Conservation (phyloP, 92 coral and sea anemone genomes). For the Siderastrea radians region DNA sequence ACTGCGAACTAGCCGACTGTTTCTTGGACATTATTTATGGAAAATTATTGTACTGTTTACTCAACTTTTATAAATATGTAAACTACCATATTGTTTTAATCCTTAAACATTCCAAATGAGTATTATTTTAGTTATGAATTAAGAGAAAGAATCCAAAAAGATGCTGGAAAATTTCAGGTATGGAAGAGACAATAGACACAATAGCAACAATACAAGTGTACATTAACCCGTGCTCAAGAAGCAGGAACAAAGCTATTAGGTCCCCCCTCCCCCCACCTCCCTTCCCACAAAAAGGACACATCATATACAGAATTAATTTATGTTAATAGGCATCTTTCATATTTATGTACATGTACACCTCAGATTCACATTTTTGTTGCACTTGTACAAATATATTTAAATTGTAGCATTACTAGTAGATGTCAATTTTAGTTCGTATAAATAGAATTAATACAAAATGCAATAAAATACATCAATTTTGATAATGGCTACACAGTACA, state of each 20-base stretch:
- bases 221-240: too few relatives aligned
- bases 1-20: background rate
- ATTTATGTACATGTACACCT: background rate
- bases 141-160: background rate
- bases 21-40: background rate
- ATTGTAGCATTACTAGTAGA: background rate
- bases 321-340: background rate
- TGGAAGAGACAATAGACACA: background rate
- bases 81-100: background rate
- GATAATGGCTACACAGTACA: too few relatives aligned
- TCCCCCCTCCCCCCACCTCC: background rate
- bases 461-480: too few relatives aligned
- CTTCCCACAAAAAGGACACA: background rate
- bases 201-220: background rate
- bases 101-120: background rate
- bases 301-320: conserved; percentile 9
- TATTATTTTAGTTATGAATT: background rate
- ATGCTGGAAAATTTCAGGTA: too few relatives aligned
- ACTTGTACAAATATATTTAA: conserved; percentile 18
- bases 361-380: background rate
- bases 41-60: background rate
- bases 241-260: background rate
- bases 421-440: background rate
- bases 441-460: background rate
- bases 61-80: background rate